Conservation (phyloP, 2,113 vertebrate species). For the Muntiacus reevesi region DNA sequence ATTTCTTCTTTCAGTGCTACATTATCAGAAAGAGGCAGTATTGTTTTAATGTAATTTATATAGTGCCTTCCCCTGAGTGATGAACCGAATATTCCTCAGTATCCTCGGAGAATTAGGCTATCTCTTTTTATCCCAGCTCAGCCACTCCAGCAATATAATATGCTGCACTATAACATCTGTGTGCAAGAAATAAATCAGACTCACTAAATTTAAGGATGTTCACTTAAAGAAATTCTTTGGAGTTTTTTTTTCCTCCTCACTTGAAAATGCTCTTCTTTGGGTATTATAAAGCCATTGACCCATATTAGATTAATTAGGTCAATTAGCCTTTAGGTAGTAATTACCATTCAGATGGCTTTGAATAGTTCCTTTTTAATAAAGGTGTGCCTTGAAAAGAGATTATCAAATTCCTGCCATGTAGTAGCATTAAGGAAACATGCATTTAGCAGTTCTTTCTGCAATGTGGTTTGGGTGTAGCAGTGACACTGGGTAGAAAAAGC, state of each 20-base stretch:
- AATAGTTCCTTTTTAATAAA: slow-evolving; percentile 51
- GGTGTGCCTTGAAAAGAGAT: slow-evolving; percentile 28
- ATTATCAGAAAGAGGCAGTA: slow-evolving; percentile 65
- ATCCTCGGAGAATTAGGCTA: slow-evolving; percentile 70
- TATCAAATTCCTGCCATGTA: slow-evolving; percentile 12
- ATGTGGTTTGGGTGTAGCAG: not conserved
- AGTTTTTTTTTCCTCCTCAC: slow-evolving; percentile 37
- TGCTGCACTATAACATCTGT: slow-evolving; percentile 60
- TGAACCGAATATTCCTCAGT: slow-evolving; percentile 61
- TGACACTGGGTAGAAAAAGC: slow-evolving; percentile 6
- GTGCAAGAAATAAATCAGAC: slow-evolving; percentile 64
- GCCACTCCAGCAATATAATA: slow-evolving; percentile 65
- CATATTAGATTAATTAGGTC: slow-evolving; percentile 60
- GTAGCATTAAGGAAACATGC: slow-evolving; percentile 12
- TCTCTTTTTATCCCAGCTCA: slow-evolving; percentile 67
- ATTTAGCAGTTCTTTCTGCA: slow-evolving; percentile 21
- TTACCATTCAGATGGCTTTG: slow-evolving; percentile 38
- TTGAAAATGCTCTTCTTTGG: slow-evolving; percentile 21
- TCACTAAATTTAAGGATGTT: slow-evolving; percentile 61
- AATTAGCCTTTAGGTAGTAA: slow-evolving; percentile 43
- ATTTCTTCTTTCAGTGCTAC: slow-evolving; percentile 73
- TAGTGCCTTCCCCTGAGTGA: slow-evolving; percentile 69
- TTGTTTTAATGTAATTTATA: slow-evolving; percentile 77
- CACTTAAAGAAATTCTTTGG: slow-evolving; percentile 61
- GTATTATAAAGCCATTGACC: slow-evolving; percentile 34